These are phyloP conservation scores for Noctilio leporinus DNA, from an alignment of 2,113 vertebrate species.

Conservation along the genomic window DNA sequence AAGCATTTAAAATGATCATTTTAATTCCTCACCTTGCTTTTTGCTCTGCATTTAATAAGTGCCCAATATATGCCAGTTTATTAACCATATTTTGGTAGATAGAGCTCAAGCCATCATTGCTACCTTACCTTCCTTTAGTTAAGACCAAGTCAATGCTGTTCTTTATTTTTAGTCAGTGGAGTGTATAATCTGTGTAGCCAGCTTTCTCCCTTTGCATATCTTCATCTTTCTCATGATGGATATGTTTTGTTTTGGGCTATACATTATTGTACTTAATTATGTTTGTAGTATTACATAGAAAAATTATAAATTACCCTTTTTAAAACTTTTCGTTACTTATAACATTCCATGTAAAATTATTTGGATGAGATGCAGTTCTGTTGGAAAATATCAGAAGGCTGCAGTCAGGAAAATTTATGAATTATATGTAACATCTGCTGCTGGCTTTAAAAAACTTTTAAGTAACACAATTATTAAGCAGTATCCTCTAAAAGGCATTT, in stretches of 20 bases:
- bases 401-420: not conserved
- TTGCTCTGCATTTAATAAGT: not conserved
- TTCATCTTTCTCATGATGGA: not conserved
- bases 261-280: not conserved
- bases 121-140: not conserved
- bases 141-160: not conserved
- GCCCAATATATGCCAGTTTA: not conserved
- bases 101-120: not conserved
- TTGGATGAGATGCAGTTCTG: not conserved
- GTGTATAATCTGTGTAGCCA: not conserved
- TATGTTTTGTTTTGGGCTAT: conserved; percentile 4
- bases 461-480: not conserved
- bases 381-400: conserved; percentile 21
- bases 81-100: not conserved
- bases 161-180: not conserved
- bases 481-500: not conserved
- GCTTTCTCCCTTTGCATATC: not conserved
- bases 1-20: not conserved
- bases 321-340: not conserved
- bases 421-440: not conserved
- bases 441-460: not conserved
- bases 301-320: not conserved
- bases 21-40: not conserved
- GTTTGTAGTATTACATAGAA: not conserved
- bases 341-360: not conserved